Base-by-base conservation (phyloP, 2,888 invertebrate genomes). In the Chymomyza caudatula region DNA sequence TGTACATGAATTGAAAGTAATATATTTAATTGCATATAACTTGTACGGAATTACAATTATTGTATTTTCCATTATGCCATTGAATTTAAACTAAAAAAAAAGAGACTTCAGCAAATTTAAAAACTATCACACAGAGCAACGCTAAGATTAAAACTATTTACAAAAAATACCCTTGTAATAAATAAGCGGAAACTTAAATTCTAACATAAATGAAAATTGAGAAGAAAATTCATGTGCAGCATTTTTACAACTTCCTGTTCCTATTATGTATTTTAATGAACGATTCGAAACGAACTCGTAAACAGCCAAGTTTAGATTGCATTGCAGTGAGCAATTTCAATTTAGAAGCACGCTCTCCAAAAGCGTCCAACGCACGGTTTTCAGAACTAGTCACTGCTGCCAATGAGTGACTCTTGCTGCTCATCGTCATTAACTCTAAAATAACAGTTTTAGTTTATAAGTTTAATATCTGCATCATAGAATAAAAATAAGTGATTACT, bases 331-430 rank as follows among this genome's bases (percentile, higher is more conserved):
- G 84, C 85, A 83, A 66, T 73, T 70, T 71, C 42, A 78, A 69
- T 71, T 58, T 63, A 56, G 71, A 77, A 77, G 72, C 67, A 69
- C 72, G 60, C 70, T 78, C 77, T 75, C 65, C 19, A 71, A 73
- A 85, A 76, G 75, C 71, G 59, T 71, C 47, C 29, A 20, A 63
- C 52, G 47, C 43, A 42, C 29, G 60, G 43, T 62, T 54, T 15
- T 66, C 59, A 60, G 63, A 55, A 72, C 68, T 51, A 86, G 58
- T 84, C 82, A 70, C 88, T 89, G 80, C 88, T 88, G 69, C 92
- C 73, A 90, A 93, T 93, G 62, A 93, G 89, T 53, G 93, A 93
- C 87, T 93, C 93, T 23, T 93, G 92, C 75, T 93, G 93, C 78
- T 93, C 93, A 78, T 93, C 93, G 68, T 93, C 93, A 25, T 92